Evolutionary conservation across 2,888 invertebrate species (phyloP), one percentile per base, ranked within the genome.

Genomic region (Euplexia lucipara): DNA sequence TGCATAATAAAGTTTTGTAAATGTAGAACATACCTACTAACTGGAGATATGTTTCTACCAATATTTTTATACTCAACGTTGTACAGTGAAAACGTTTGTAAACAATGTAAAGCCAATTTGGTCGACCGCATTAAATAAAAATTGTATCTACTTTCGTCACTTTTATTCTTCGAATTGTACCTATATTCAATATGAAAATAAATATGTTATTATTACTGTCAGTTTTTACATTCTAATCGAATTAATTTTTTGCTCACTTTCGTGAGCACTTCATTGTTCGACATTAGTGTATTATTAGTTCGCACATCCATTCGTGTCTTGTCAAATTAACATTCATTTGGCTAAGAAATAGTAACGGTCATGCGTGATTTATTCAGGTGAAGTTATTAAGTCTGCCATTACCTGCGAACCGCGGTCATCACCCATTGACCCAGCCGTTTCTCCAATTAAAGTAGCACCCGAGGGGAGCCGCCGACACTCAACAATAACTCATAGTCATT

Each of bases 281-380:
- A 62, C 76, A 80, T 67, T 66, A 81, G 70, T 81, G 79, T 89
- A 87, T 91, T 88, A 92, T 91, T 89, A 89, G 90, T 90, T 90
- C 85, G 90, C 88, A 85, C 85, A 87, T 88, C 83, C 83, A 88
- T 91, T 85, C 85, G 77, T 73, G 81, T 53, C 83, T 86, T 88
- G 88, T 90, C 92, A 90, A 90, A 90, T 92, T 91, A 92, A 88
- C 86, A 90, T 90, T 89, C 84, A 92, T 92, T 90, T 88, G 86
- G 84, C 75, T 79, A 78, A 80, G 83, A 84, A 86, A 83, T 83
- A 82, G 85, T 85, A 80, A 88, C 89, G 86, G 92, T 90, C 88
- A 87, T 70, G 73, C 64, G 85, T 90, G 88, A 91, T 90, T 91
- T 92, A 90, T 91, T 89, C 86, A 87, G 88, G 88, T 86, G 87